Conservation (phyloP, 2,888 invertebrate genomes). For the Xanthorhoe designata region DNA sequence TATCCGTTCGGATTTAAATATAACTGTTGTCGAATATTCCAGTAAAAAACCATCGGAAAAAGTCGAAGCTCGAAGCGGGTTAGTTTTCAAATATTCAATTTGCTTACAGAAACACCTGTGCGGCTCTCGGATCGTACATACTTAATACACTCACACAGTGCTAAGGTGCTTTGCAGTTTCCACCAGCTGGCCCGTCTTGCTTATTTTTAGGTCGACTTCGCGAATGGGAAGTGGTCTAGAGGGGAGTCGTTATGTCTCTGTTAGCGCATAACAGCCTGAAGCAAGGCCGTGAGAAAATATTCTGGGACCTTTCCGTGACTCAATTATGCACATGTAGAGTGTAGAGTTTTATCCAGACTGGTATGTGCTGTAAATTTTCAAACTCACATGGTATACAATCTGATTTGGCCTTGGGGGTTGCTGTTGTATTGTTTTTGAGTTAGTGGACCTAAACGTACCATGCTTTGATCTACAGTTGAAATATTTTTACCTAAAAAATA, state of each 20-base stretch:
- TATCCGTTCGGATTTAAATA: not conserved
- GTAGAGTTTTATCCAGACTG: conserved; percentile 34
- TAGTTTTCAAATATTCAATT: conserved; percentile 44
- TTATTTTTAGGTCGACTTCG: conserved; percentile 70
- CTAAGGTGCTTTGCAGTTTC: conserved; percentile 33
- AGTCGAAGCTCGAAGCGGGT: conserved; percentile 24
- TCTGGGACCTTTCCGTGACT: conserved; percentile 31
- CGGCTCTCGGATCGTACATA: conserved; percentile 45
- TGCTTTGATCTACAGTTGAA: not conserved
- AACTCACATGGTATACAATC: not conserved
- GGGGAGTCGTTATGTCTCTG: conserved; percentile 57
- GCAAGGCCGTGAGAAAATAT: conserved; percentile 43
- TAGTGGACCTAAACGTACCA: not conserved
- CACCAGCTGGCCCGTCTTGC: conserved; percentile 47
- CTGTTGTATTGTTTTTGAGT: not conserved
- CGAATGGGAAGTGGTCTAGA: conserved; percentile 59
- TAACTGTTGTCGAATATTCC: not conserved
- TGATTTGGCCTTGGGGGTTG: not conserved
- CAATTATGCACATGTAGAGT: conserved; percentile 34
- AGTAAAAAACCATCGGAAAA: conserved; percentile 24
- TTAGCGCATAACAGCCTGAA: conserved; percentile 50
- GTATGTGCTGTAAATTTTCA: not conserved
- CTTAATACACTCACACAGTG: conserved; percentile 47
- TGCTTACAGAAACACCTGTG: conserved; percentile 36
- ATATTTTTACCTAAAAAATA: not conserved